Evolutionary conservation across 2,797 vertebrate species (phyloP).

Genomic region (Pipistrellus pipistrellus): DNA sequence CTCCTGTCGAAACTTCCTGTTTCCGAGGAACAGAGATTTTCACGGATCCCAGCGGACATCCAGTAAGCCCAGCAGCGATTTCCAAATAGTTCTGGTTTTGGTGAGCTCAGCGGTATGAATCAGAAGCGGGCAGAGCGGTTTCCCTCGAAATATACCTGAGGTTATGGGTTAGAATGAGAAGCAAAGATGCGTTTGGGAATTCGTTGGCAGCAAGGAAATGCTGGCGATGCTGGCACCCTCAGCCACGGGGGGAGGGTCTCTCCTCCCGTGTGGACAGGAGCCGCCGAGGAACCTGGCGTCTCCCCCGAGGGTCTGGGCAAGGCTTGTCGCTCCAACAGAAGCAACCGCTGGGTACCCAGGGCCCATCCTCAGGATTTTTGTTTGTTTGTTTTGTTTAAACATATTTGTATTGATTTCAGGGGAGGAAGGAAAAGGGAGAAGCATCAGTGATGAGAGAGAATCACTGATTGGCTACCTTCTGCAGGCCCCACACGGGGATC

Average conservation of each 20-base stretch:
- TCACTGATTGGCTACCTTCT: no score
- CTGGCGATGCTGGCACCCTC: not conserved
- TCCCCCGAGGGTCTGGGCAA: fast-evolving
- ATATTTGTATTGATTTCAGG: no score
- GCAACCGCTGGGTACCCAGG: no score
- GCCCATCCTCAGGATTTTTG: no score
- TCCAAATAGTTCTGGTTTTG: constrained; percentile 83
- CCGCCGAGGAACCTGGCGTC: not conserved
- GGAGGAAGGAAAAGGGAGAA: no score
- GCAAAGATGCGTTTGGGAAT: constrained; percentile 39
- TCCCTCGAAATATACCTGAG: constrained; percentile 77
- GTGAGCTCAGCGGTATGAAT: constrained; percentile 82
- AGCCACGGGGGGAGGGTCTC: not conserved
- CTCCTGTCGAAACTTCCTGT: constrained; percentile 84
- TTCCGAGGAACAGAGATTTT: constrained; percentile 82
- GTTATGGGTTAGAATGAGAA: constrained; percentile 53
- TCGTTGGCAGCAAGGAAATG: not conserved
- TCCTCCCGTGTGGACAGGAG: not conserved
- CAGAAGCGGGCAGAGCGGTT: constrained; percentile 73
- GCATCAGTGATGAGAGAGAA: no score
- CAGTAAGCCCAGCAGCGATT: constrained; percentile 82
- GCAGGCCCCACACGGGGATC: no score
- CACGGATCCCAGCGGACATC: constrained; percentile 79
- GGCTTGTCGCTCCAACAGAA: not conserved
- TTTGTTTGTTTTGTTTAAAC: no score